A percentile compares a stretch with the other conserved stretches of the same genome.
Conservation (phyloP, 2,113 vertebrate genomes). For the Calonectris borealis region DNA sequence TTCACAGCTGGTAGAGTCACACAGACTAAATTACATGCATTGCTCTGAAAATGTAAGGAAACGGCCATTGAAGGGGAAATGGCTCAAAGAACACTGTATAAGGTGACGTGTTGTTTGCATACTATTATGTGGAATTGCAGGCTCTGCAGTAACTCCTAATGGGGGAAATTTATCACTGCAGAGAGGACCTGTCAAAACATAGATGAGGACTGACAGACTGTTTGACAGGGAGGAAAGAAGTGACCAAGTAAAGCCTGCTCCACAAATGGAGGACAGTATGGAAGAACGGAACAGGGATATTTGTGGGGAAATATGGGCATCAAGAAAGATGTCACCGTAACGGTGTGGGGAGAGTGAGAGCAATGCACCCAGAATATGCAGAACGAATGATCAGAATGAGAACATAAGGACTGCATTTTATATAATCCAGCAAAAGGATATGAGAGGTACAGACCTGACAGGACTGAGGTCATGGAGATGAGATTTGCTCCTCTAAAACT, state of each 20-base stretch:
- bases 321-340: not conserved
- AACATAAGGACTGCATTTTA: not conserved
- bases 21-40: not conserved
- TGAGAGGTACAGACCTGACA: not conserved
- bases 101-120: not conserved
- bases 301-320: not conserved
- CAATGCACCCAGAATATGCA: not conserved
- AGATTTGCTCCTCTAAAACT: not conserved
- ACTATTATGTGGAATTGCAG: constrained; percentile 17
- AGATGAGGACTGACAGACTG: constrained; percentile 7
- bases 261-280: not conserved
- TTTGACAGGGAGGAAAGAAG: constrained; percentile 5
- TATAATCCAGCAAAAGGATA: not conserved
- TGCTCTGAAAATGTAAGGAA: not conserved
- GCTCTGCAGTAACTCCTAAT: constrained; percentile 45
- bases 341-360: not conserved
- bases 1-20: not conserved
- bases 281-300: not conserved
- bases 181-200: constrained; percentile 4
- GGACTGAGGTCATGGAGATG: not conserved
- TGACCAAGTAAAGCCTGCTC: not conserved
- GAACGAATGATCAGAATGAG: not conserved
- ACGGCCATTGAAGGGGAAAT: not conserved
- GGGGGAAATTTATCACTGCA: constrained; percentile 27
- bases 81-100: not conserved